Base-by-base conservation (phyloP, 2,113 vertebrate species). In the Cynoglossus semilaevis region DNA sequence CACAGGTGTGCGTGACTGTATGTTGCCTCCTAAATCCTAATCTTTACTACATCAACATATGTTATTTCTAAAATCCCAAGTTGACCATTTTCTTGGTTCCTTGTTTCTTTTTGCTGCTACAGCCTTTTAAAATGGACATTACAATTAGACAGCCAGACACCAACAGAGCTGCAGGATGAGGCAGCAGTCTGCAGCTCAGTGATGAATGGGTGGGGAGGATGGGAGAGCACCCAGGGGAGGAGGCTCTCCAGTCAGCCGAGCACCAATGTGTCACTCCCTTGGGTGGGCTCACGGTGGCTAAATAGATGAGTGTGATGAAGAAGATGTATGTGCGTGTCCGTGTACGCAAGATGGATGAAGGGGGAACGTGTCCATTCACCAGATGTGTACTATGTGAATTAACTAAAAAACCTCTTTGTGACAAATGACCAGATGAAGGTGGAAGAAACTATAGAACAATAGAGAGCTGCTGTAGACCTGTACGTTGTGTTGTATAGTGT, bases 111-210 rank as follows among this genome's bases (percentile, higher is more conserved):
- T 36, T 46, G 3, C 37, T 36, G 35, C n/a, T 55, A 44, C 49
- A 63, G 57, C 63, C 57, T 77, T 36, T 49, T 49, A 64, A 67
- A 61, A 66, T 57, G 52, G 49, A 51, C 17, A 56, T 62, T 19
- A 40, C 41, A 48, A 47, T 61, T 36, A 40, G 58, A 75, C 37
- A 47, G 22, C 22, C 22, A 29, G 22, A 29, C 22, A 29, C 22
- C 58, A 22, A 58, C 16, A 41, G 49, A 41, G 56, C 6, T 41
- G 48, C 51, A 44, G 67, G 53, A 79, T 81, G 76, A 81, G 66
- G 59, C 70, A 62, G 77, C 69, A 67, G 67, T 73, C 60, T 79
- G 65, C 19, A 64, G 44, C 70, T 53, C 19, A n/a, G 41, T 77
- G 74, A 72, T 70, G 61, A 61, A 74, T 69, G 40, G 40, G 1